A percentile compares a stretch with the other conserved stretches of the same genome.
Conservation (phyloP, 30 jellyfish, hydroid and myxozoan genomes). For the Turritopsis dohrnii region DNA sequence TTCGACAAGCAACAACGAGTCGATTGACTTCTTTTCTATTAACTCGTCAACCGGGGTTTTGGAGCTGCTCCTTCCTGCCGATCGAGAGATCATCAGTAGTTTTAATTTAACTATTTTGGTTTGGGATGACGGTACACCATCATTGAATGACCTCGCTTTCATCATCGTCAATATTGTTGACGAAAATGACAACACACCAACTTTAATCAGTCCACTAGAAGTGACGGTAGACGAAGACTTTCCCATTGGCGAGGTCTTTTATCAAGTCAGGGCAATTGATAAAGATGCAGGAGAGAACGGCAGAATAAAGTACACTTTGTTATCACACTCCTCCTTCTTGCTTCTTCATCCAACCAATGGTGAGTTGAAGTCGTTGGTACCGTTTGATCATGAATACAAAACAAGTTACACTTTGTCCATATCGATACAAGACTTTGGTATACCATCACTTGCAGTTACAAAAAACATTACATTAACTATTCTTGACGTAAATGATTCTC, state of each 20-base stretch:
- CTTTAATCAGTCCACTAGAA: not conserved
- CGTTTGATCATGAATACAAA: not conserved
- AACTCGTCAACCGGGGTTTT: constrained; percentile 16
- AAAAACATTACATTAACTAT: not conserved
- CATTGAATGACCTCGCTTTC: not conserved
- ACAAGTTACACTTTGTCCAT: not conserved
- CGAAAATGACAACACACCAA: constrained; percentile 27
- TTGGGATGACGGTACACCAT: not conserved
- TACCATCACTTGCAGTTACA: not conserved
- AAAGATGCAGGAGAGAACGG: constrained; percentile 19
- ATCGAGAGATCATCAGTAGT: not conserved
- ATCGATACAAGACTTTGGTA: not conserved
- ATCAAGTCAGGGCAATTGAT: not conserved
- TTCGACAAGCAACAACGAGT: not conserved
- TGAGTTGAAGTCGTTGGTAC: not conserved
- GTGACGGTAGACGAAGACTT: not conserved
- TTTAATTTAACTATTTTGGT: not conserved
- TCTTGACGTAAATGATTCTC: constrained; percentile 22
- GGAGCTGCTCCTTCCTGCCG: not conserved
- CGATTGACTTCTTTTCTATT: not conserved
- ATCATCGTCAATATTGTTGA: constrained; percentile 2
- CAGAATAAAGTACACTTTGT: not conserved
- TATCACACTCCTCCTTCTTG: not conserved
- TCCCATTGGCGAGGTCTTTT: not conserved
- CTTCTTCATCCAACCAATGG: not conserved